Percentiles rank a stretch among this genome's conserved stretches.
Evolutionary conservation across 2,797 vertebrate genomes (phyloP).

Genomic region (Phrynocephalus forsythii): DNA sequence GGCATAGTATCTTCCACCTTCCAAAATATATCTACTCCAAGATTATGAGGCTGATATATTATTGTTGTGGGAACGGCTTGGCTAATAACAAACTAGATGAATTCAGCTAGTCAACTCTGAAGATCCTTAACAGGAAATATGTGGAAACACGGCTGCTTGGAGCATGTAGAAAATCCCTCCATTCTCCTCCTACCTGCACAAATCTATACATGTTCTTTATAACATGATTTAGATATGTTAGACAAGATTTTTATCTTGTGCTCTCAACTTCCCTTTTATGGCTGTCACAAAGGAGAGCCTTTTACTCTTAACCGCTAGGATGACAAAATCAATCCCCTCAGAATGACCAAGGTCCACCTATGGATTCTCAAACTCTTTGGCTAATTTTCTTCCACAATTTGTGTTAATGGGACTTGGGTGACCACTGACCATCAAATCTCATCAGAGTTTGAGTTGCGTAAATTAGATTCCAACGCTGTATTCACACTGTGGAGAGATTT

Average conservation of each 20-base stretch:
- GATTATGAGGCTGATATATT: background rate
- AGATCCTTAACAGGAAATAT: background rate
- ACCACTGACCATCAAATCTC: conserved; percentile 49
- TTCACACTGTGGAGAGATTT: conserved; percentile 33
- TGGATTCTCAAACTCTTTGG: conserved; percentile 60
- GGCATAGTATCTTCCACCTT: background rate
- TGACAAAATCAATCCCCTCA: conserved; percentile 34
- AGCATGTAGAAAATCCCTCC: background rate
- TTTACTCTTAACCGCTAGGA: conserved; percentile 67
- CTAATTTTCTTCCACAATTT: conserved; percentile 50
- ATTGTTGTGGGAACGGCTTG: background rate
- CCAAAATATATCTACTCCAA: background rate
- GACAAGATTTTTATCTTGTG: conserved; percentile 61
- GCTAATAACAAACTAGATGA: background rate
- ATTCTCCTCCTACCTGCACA: background rate
- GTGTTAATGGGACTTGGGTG: conserved; percentile 53
- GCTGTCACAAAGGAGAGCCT: conserved; percentile 58
- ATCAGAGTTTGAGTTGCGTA: no score
- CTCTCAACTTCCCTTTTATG: conserved; percentile 70
- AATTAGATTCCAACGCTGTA: background rate
- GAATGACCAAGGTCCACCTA: conserved; percentile 60
- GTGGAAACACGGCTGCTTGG: background rate
- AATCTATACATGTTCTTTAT: conserved; percentile 38
- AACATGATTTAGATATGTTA: conserved; percentile 32
- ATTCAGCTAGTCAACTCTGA: background rate